Conservation (phyloP, 2,888 invertebrate genomes). For the Cryptus armator region DNA sequence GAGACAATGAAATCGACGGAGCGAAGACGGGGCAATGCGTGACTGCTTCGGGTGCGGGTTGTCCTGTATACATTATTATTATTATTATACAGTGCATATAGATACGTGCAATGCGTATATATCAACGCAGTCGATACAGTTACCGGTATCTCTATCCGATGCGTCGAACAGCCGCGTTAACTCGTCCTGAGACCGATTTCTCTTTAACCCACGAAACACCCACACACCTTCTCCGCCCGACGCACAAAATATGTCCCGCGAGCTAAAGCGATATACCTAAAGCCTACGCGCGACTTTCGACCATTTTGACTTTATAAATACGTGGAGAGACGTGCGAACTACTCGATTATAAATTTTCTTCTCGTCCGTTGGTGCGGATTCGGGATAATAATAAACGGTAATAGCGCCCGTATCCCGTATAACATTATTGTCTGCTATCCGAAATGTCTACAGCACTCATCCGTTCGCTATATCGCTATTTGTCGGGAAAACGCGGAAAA, state of each 20-base stretch:
- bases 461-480: slow-evolving; percentile 17
- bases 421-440: not conserved
- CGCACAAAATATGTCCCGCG: slow-evolving; percentile 21
- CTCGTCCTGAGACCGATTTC: slow-evolving; percentile 75
- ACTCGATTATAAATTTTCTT: slow-evolving; percentile 14
- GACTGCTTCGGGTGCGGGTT: slow-evolving; percentile 16
- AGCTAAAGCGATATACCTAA: not conserved
- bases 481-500: not conserved
- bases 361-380: not conserved
- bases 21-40: slow-evolving; percentile 12
- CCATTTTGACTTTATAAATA: slow-evolving; percentile 4
- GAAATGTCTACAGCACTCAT: not conserved
- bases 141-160: slow-evolving; percentile 10
- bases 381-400: no score
- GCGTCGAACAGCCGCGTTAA: slow-evolving; percentile 25
- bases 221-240: slow-evolving; percentile 30
- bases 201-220: slow-evolving; percentile 74
- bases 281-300: not conserved
- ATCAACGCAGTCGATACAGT: slow-evolving; percentile 32
- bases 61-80: not conserved
- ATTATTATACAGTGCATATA: not conserved
- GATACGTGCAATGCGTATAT: not conserved
- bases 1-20: slow-evolving; percentile 41
- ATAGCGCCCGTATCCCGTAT: not conserved
- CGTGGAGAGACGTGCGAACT: slow-evolving; percentile 13